Base-by-base conservation (phyloP, 2,888 invertebrate species). In the Troides helena region DNA sequence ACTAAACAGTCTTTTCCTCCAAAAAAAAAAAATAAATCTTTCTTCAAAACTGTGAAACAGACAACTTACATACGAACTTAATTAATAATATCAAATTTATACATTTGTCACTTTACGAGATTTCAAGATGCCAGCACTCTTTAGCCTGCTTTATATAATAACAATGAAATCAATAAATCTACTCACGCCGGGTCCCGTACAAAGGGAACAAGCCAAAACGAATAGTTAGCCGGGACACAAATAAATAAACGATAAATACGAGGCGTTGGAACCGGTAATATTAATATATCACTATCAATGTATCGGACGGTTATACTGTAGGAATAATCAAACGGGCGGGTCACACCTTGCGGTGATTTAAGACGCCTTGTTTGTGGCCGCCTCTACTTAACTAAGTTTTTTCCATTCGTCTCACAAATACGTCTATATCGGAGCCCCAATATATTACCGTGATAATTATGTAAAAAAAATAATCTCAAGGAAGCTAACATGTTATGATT, bases 241-340 rank as follows among this genome's bases (percentile, higher is more conserved):
- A 78, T 70, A 73, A 74, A 78, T 74, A 70, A 71, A 74, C 62
- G 64, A 69, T 71, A 71, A 73, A 71, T 66, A 69, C 66, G 71
- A 72, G 63, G 60, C 71, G 68, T 73, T 70, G 65, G 71, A 69
- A 71, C 66, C 62, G 71, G 56, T 67, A 68, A 71, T 73, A 75
- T 76, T 77, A 76, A 76, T 77, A 76, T 74, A 75, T 77, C 76
- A 76, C 76, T 76, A 73, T 75, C 74, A 76, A 76, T 75, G 73
- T 74, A 71, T 73, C 73, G 70, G 67, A 66, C 67, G 68, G 71
- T 69, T 72, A 73, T 75, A 72, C 72, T 74, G 70, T 71, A 68
- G 68, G 71, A 68, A 72, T 72, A 72, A 74, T 73, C 69, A 66
- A 57, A 71, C 68, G 66, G 61, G 61, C 72, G 72, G 74, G 74